A percentile compares a stretch with the other conserved stretches of the same genome.
Evolutionary conservation across 1,140 invertebrate genomes (phyloP).

Genomic region (Drosophila saltans): DNA sequence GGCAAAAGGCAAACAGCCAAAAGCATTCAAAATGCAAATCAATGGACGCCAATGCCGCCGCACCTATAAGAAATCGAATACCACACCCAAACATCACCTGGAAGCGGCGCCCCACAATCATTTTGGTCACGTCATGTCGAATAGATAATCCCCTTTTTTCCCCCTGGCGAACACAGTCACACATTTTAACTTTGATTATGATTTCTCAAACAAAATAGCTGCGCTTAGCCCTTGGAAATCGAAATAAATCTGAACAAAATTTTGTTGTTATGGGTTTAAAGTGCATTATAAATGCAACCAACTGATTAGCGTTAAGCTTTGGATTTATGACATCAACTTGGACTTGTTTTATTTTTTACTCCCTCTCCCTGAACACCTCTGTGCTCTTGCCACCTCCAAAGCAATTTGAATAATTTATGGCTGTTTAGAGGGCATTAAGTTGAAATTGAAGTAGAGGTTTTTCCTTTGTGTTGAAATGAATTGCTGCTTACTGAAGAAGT

Average conservation of each 20-base stretch:
- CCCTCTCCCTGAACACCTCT: neutral
- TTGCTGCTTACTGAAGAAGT: slow-evolving; percentile 34
- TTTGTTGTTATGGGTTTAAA: slow-evolving; percentile 26
- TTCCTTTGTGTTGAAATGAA: slow-evolving; percentile 30
- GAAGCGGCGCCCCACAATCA: slow-evolving; percentile 60
- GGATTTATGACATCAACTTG: slow-evolving; percentile 60
- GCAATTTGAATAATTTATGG: slow-evolving; percentile 61
- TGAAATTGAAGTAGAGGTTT: slow-evolving; percentile 19
- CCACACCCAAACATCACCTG: slow-evolving; percentile 47
- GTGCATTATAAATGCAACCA: slow-evolving; percentile 69
- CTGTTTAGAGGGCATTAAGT: slow-evolving; percentile 33
- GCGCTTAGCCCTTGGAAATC: slow-evolving; percentile 48
- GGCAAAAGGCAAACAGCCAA: slow-evolving; percentile 19
- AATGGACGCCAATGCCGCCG: slow-evolving; percentile 51
- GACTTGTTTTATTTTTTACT: neutral
- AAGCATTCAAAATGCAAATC: slow-evolving; percentile 66
- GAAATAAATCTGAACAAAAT: slow-evolving; percentile 27
- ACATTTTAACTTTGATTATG: slow-evolving; percentile 60
- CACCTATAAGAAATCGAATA: slow-evolving; percentile 4
- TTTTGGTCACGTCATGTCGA: slow-evolving; percentile 46
- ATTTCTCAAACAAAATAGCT: slow-evolving; percentile 54
- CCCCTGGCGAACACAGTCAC: slow-evolving; percentile 17
- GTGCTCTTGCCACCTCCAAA: neutral
- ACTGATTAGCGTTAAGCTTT: slow-evolving; percentile 71
- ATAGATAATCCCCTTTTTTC: slow-evolving; percentile 55